Evolutionary conservation across 2,888 invertebrate species (phyloP), one percentile per base, ranked within the genome.

Genomic region (Phortica magna): DNA sequence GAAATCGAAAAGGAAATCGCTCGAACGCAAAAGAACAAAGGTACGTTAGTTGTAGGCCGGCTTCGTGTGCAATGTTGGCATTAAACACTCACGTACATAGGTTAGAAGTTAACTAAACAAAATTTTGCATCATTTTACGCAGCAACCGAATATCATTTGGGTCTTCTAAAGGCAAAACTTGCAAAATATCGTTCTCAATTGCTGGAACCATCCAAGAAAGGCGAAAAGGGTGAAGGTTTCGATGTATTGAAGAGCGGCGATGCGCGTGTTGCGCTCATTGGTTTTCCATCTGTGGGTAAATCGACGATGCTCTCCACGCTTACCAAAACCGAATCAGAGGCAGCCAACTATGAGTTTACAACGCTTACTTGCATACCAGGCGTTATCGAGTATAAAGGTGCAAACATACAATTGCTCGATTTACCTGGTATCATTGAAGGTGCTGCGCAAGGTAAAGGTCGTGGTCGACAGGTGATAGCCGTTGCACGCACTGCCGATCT

Each of bases 401-500:
- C 99, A 55, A 98, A 98, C 90, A 99, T 99, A 91, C 99, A 99
- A 91, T 93, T 99, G 80, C 94, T 99, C 0, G 99, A 99, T 94
- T 94, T 99, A 91, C 99, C 99, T 77, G 99, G 99, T 90, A 99
- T 99, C 91, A 99, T 99, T 91, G 99, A 99, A 94, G 99, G 99
- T 77, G 99, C 99, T 81, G 96, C 99, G 1, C 99, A 97, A 91
- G 97, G 97, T 81, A 97, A 97, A 93, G 98, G 98, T 88, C 94
- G 98, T 92, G 98, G 98, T 81, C 93, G 97, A 85, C 97, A 98
- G 94, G 98, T 99, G 10, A 99, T 99, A 91, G 99, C 99, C 14
- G 99, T 99, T 9, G 99, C 99, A 0, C 94, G 99, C 87, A 99
- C 99, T 4, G 98, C 99, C 0, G 99, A 99, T 93, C 93, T 99